Evolutionary conservation across 2,113 vertebrate genomes (phyloP).

Genomic region (Sorex araneus): DNA sequence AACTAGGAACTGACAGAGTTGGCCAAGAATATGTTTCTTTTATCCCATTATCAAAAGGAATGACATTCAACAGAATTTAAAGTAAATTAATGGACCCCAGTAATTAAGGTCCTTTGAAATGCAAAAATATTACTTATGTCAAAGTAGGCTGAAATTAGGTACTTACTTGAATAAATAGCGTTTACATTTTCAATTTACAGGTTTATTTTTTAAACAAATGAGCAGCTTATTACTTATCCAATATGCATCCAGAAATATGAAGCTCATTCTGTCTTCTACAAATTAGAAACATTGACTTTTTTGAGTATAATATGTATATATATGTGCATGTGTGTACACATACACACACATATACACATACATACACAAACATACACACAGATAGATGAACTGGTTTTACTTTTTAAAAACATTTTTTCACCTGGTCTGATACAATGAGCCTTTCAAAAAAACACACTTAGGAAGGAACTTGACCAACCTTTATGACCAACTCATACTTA

Average conservation of each 20-base stretch:
- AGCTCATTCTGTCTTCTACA: slow-evolving; percentile 79
- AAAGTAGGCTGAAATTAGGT: slow-evolving; percentile 77
- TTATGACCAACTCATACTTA: slow-evolving; percentile 57
- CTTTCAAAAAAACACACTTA: slow-evolving; percentile 66
- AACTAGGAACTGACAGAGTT: slow-evolving; percentile 21
- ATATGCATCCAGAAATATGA: slow-evolving; percentile 81
- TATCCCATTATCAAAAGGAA: slow-evolving; percentile 58
- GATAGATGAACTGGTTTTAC: slow-evolving; percentile 69
- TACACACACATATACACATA: slow-evolving; percentile 67
- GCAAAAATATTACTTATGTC: slow-evolving; percentile 78
- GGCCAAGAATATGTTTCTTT: slow-evolving; percentile 19
- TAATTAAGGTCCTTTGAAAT: slow-evolving; percentile 72
- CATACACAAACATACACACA: slow-evolving; percentile 45
- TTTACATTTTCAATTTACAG: slow-evolving; percentile 84
- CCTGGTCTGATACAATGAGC: slow-evolving; percentile 64
- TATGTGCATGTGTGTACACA: too few species aligned
- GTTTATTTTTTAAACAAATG: slow-evolving; percentile 83
- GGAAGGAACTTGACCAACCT: slow-evolving; percentile 35
- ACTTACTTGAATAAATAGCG: slow-evolving; percentile 81
- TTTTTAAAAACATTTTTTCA: slow-evolving; percentile 54
- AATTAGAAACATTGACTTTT: slow-evolving; percentile 86
- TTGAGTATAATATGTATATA: neutral
- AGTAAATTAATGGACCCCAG: slow-evolving; percentile 74
- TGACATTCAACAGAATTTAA: slow-evolving; percentile 59
- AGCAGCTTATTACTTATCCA: slow-evolving; percentile 73